Percentiles rank a stretch among this genome's conserved stretches.
Evolutionary conservation across 2,113 vertebrate species (phyloP).

Genomic region (Protomyctophum bolini): DNA sequence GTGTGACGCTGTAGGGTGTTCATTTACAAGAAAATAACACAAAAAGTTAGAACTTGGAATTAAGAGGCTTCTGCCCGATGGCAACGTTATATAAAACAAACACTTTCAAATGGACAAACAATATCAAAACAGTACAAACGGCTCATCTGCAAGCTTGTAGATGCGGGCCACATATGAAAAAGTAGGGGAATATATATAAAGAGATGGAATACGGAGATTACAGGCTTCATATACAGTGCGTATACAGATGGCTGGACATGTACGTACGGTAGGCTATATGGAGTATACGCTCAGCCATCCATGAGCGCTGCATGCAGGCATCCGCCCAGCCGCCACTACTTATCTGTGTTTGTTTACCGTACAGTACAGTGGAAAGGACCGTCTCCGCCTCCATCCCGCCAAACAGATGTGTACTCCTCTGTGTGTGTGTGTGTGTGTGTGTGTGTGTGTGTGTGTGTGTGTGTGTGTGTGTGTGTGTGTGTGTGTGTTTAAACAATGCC

Average conservation of each 20-base stretch:
- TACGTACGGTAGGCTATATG: too few species aligned
- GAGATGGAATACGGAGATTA: too few species aligned
- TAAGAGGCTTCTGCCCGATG: too few species aligned
- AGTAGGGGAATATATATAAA: too few species aligned
- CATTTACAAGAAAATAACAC: too few species aligned
- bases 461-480: constrained; percentile 4
- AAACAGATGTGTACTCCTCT: constrained; percentile 42
- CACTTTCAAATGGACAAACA: too few species aligned
- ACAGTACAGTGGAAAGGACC: not conserved
- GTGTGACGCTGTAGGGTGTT: too few species aligned
- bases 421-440: constrained; percentile 2
- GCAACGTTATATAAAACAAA: too few species aligned
- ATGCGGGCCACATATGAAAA: too few species aligned
- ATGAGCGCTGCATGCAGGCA: constrained; percentile 9
- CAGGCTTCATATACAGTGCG: not conserved
- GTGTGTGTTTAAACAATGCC: constrained; percentile 42
- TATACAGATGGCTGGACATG: not conserved
- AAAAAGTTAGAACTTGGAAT: too few species aligned
- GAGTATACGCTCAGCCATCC: constrained; percentile 9
- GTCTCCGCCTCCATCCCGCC: not conserved
- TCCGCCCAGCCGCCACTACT: constrained; percentile 24
- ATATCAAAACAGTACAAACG: too few species aligned
- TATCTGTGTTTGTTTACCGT: constrained; percentile 30
- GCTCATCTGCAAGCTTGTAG: too few species aligned
- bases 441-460: not conserved